Base-by-base conservation (phyloP, 2,113 vertebrate genomes). In the Hemichromis elongatus region DNA sequence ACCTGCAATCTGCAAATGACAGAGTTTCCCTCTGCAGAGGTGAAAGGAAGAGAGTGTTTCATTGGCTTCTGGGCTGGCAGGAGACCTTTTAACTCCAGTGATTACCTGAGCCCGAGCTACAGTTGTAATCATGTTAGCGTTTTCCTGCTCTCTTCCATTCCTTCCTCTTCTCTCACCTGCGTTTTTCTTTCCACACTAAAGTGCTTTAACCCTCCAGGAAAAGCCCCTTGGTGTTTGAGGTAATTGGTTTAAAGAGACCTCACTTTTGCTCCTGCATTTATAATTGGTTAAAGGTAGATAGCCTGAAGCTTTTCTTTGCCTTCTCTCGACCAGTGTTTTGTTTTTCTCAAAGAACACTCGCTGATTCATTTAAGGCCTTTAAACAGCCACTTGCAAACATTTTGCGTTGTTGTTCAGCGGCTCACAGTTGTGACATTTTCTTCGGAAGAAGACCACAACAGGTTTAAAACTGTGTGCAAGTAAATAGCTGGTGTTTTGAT, bases 1-100 rank as follows among this genome's bases (percentile, higher is more conserved):
- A 92, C 91, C 90, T 90, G 92, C 90, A 85, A 90, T 90, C 86
- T 88, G 88, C 70, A 94, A 92, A 92, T 93, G 85, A 93, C 90
- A 88, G 78, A 55, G 87, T 80, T 86, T 21, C 37, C 33, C 77
- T 87, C 66, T 5, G 42, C 66, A 70, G 83, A 89, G 90, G 83
- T 89, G 81, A 83, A 88, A 80, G 70, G 80, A 66, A 88, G 90
- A 68, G 87, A 89, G 86, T 56, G 54, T 90, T 82, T 88, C 63
- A 52, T 70, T 89, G 93, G 87, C 90, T 87, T 93, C 80, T 80
- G 79, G 88, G 89, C 87, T 33, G 85, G 89, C 92, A 89, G 90
- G 90, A 92, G 89, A 93, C 91, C 94, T 89, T 92, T 93, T 89
- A 90, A 92, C 92, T 90, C 82, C 70, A 10, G 87, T 93, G 91